phyloP scores from a whole-genome alignment of 2,113 vertebrate species.

The Capreolus pygargus region DNA sequence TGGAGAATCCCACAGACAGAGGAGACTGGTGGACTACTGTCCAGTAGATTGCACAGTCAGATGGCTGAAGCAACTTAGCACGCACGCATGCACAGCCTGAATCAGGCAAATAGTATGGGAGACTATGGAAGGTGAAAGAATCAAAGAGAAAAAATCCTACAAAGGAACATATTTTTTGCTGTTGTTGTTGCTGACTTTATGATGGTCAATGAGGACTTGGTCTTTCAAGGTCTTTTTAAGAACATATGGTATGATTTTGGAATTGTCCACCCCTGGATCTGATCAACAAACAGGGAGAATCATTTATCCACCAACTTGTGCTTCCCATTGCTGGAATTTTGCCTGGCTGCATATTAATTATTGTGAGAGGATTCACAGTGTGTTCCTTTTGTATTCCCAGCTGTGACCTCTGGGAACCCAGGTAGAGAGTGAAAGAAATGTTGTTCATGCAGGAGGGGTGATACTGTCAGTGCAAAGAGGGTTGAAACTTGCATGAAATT shows the following conservation, averaged over 20 bases:
- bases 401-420: background rate
- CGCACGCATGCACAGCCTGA: accelerated
- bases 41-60: background rate
- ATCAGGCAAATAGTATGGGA: background rate
- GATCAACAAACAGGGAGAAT: background rate
- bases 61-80: background rate
- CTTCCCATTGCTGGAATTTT: background rate
- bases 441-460: background rate
- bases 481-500: background rate
- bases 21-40: background rate
- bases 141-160: background rate
- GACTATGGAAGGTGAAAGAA: background rate
- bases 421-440: background rate
- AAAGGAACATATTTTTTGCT: background rate
- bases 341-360: background rate
- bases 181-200: background rate
- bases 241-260: background rate
- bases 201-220: accelerated
- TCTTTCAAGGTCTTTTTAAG: background rate
- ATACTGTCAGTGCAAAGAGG: background rate
- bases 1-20: background rate
- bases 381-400: background rate
- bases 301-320: background rate
- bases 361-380: background rate
- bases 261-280: background rate